Evolutionary conservation across 2,797 vertebrate species (phyloP), one percentile per base, ranked within the genome.

Genomic region (Xiphophorus birchmanni): DNA sequence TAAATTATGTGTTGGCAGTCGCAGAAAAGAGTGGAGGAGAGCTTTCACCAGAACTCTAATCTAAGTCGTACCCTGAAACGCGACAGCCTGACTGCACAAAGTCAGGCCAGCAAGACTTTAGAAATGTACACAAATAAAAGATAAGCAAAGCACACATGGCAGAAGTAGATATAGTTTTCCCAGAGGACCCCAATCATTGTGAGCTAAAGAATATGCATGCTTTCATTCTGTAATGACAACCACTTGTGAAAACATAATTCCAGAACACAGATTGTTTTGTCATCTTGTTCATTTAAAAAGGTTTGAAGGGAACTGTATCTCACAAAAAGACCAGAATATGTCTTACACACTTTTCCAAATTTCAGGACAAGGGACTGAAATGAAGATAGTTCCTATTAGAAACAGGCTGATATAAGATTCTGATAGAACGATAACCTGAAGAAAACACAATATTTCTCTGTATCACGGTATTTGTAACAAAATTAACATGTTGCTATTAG

Each of bases 1-100:
- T 96, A 97, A 99, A 98, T 98, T 97, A 97, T 96, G 97, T 97
- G 96, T 97, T 98, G 97, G 97, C 97, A 97, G 95, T 96, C 95
- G 95, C 95, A 97, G 96, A 97, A 96, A 97, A 95, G 96, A 96
- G 96, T 96, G 96, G 88, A 95, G 96, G 95, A 96, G 96, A 97
- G 97, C 96, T 96, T 94, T 94, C 97, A 97, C 95, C 96, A 97
- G 96, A 93, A 95, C 96, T 97, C 96, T 98, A 98, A 99, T 98
- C 97, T 97, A 97, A 98, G 97, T 97, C 97, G 96, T 97, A 97
- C 97, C 97, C 96, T 97, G 97, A 96, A 97, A 97, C 93, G 96
- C 95, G 96, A 96, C 96, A 96, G 96, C 91, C 95, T 89, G 96
- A 93, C 96, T 96, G 95, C 79, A 93, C 90, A 77, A 90, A 86